Base-by-base conservation (phyloP, 64 coral and sea anemone genomes). In the Platygyra sinensis region DNA sequence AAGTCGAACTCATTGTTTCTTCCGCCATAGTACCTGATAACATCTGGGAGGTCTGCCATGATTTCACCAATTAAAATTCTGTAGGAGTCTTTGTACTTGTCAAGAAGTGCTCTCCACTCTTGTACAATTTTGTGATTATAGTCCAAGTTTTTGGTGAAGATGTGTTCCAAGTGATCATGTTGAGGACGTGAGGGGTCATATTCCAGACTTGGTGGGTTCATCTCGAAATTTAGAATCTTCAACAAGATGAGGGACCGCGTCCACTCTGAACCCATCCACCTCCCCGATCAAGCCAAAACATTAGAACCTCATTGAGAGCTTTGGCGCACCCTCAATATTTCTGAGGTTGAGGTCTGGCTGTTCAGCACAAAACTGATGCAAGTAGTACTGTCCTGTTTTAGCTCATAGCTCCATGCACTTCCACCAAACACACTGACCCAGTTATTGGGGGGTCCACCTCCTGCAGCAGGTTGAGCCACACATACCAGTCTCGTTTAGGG, bases 191-290 rank as follows among this genome's bases (percentile, higher is more conserved):
- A 39, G 8, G 77, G 62, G 49, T 95, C 83, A 63, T 80, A 79
- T 0, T n/a, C 71, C n/a, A 28, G 87, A 49, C 18, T 89, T 73
- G 29, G 88, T 64, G 13, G 95, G 95, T 69, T 96, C 95, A 87
- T 96, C 91, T 8, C 18, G 36, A 78, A 96, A 93, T 30, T 80
- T 78, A 33, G 76, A 65, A 79, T 98, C 89, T 72, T 95, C 94
- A 36, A 98, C 82, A 39, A 98, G 75, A 75, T 95, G 90, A 27
- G 91, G 33, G 0, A 95, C 91, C 57, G 96, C 94, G 77, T 95
- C 94, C 24, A 91, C 94, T 50, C 96, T 88, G 77, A 98, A 98
- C 11, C 96, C 96, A 86, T 98, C 96, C 4, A 98, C 96, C n/a
- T 54, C 93, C 93, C 38, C 90, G 87, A 75, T 98, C 84, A 24